These are phyloP conservation scores for Rhizoglyphus robini DNA, from an alignment of 1,140 invertebrate genomes.

Conservation along the genomic window DNA sequence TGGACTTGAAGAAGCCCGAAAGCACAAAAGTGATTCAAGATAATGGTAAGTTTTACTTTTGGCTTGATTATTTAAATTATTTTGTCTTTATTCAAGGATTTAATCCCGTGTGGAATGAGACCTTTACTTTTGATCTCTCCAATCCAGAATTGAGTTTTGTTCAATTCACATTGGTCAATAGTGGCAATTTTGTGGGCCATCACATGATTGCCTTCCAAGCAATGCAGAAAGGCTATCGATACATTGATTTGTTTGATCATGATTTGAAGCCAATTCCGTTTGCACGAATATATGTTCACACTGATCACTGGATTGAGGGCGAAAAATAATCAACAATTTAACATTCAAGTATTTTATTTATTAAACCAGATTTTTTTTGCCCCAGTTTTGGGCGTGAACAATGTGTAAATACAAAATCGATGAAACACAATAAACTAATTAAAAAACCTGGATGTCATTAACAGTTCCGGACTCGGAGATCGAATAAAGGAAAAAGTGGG, in stretches of 20 bases:
- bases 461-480: no score
- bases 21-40: background rate
- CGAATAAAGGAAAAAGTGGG: no score
- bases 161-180: slow-evolving; percentile 36
- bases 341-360: background rate
- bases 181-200: slow-evolving; percentile 26
- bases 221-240: background rate
- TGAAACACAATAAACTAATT: no score
- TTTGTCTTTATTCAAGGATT: no score
- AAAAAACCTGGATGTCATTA: no score
- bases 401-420: no score
- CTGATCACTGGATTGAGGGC: background rate
- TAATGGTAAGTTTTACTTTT: no score
- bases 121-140: slow-evolving; percentile 35
- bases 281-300: background rate
- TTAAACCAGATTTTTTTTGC: background rate
- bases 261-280: background rate
- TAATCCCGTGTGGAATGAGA: slow-evolving; percentile 45
- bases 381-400: no score
- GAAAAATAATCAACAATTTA: background rate
- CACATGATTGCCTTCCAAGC: background rate
- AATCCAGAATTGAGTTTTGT: slow-evolving; percentile 43
- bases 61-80: no score
- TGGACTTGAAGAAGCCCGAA: background rate
- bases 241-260: background rate